These are phyloP conservation scores for Lasioglossum morio DNA, from an alignment of 2,888 invertebrate genomes.

Conservation along the genomic window DNA sequence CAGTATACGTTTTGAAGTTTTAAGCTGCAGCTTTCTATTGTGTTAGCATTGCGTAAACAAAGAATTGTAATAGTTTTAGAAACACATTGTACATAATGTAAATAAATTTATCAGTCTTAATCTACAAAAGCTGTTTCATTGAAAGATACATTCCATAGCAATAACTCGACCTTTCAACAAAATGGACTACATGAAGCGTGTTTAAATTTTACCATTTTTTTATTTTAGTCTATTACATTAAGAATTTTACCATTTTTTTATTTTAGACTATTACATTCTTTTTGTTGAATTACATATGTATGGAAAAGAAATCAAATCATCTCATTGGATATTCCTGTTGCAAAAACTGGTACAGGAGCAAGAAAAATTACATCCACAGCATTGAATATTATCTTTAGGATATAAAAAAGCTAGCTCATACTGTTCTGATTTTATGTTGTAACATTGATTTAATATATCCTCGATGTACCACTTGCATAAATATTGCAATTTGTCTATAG, in stretches of 20 bases:
- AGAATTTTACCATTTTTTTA: conserved; percentile 54
- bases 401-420: conserved; percentile 86
- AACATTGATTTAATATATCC: conserved; percentile 83
- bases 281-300: conserved; percentile 49
- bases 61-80: conserved; percentile 72
- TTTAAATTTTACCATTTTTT: conserved; percentile 54
- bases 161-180: conserved; percentile 1
- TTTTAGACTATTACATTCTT: conserved; percentile 44
- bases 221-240: conserved; percentile 45
- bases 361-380: conserved; percentile 60
- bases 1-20: conserved; percentile 38
- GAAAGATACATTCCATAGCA: conserved; percentile 71
- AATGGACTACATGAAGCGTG: conserved; percentile 28
- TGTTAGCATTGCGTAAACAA: conserved; percentile 72
- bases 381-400: conserved; percentile 55
- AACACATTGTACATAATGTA: conserved; percentile 83
- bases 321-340: conserved; percentile 20
- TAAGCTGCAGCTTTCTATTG: conserved; percentile 56
- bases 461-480: conserved; percentile 85
- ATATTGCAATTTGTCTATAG: conserved; percentile 80
- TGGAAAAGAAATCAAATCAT: conserved; percentile 13
- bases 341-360: conserved; percentile 54
- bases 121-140: conserved; percentile 78
- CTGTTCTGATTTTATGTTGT: conserved; percentile 82
- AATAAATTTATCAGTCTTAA: conserved; percentile 79